Base-by-base conservation (phyloP, 2,797 vertebrate genomes). In the Huso huso region DNA sequence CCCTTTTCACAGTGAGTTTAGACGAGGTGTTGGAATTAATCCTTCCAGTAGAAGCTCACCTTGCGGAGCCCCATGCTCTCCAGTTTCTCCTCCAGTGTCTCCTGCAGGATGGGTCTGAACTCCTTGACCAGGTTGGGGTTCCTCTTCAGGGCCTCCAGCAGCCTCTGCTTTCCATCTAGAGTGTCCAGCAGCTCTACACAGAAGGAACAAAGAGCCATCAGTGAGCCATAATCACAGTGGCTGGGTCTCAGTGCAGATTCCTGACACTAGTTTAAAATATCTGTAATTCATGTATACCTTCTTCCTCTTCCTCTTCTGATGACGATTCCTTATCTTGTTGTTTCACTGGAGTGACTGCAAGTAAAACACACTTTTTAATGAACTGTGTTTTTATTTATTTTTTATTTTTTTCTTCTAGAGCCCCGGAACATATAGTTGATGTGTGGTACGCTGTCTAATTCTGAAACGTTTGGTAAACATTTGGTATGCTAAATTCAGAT, bases 21-120 rank as follows among this genome's bases (percentile, higher is more conserved):
- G 23, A 37, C 23, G 23, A 37, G 23, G 23, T 37, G 23, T 37
- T 37, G 23, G 23, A 37, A 37, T 37, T 37, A 37, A 37, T 37
- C 23, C 23, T 37, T 37, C 23, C 23, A 37, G 23, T 37, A 37
- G 23, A 37, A 10, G 1, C 6, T 15, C 8, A 84, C 86, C 71
- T 74, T 81, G 70, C 64, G 73, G 12, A 84, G 61, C 0, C 84
- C 83, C 77, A 86, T 74, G 65, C 61, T 80, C 64, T 87, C 81
- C 69, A 89, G 73, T 50, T 83, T 87, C 66, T 89, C 79, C 51
- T 89, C 72, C 66, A 90, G 65, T 0, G 61, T 70, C 51, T 87
- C 81, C 64, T 87, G 80, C 71, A 82, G 64, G 51, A 81, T 64
- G 7, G 73, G 73, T 8, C 71, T 77, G 69, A 84, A 77, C 37